These are phyloP conservation scores for Phortica okadai DNA, from an alignment of 2,888 invertebrate genomes.

Conservation along the genomic window DNA sequence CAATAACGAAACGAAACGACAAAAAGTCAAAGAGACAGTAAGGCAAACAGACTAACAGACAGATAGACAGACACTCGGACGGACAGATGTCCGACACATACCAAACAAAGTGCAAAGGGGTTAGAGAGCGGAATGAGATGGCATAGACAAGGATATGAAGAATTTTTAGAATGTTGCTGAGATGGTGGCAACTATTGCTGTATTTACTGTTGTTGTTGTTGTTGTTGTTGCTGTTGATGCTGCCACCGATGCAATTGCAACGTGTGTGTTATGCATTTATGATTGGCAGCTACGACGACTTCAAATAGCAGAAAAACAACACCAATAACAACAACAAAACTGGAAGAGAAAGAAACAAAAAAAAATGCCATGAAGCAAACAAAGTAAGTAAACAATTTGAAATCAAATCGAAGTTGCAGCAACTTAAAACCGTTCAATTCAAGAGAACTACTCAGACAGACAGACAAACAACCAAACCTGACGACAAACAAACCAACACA, in stretches of 20 bases:
- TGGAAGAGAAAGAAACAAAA: slow-evolving; percentile 1
- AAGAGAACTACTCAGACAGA: slow-evolving; percentile 16
- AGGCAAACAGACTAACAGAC: slow-evolving; percentile 35
- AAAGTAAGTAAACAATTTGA: slow-evolving; percentile 61
- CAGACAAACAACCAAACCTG: not conserved
- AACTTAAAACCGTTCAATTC: slow-evolving; percentile 8
- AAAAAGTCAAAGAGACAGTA: slow-evolving; percentile 44
- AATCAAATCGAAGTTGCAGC: not conserved
- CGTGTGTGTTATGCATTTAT: slow-evolving; percentile 66
- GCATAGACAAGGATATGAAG: not conserved
- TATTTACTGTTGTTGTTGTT: slow-evolving; percentile 22
- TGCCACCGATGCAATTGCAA: slow-evolving; percentile 41
- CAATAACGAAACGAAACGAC: slow-evolving; percentile 48
- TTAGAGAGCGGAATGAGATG: not conserved
- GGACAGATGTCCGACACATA: slow-evolving; percentile 9
- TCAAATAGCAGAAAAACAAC: slow-evolving; percentile 23
- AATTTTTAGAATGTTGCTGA: slow-evolving; percentile 32
- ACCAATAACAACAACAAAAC: not conserved
- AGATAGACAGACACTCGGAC: not conserved
- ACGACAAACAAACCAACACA: not conserved
- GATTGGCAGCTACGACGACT: slow-evolving; percentile 57
- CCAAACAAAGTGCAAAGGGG: slow-evolving; percentile 39
- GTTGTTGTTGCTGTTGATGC: slow-evolving; percentile 2
- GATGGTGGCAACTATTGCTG: slow-evolving; percentile 26
- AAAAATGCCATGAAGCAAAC: slow-evolving; percentile 51